Percentiles rank a stretch among this genome's conserved stretches.
Conservation (phyloP, 2,113 vertebrate genomes). For the Tichodroma muraria region DNA sequence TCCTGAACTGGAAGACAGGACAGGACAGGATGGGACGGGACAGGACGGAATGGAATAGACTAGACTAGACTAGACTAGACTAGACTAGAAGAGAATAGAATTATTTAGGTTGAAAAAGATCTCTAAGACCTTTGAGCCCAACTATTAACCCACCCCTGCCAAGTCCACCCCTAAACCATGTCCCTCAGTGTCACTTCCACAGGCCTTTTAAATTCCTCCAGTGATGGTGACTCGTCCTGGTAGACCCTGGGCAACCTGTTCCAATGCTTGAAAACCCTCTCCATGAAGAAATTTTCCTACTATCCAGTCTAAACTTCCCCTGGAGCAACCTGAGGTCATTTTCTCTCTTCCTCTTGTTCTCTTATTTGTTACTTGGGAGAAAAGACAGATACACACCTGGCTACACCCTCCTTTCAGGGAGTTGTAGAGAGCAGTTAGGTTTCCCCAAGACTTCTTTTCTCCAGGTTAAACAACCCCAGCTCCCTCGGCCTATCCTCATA, state of each 20-base stretch:
- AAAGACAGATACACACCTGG: not conserved
- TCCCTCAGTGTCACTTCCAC: not conserved
- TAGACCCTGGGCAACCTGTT: not conserved
- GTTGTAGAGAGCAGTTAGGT: not conserved
- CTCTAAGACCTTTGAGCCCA: not conserved
- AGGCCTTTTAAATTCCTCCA: not conserved
- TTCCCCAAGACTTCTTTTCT: not conserved
- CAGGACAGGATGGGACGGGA: not conserved
- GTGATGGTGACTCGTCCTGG: not conserved
- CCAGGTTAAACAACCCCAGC: not conserved
- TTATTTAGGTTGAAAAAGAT: not conserved
- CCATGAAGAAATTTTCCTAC: not conserved
- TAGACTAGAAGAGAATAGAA: not conserved
- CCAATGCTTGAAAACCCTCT: not conserved
- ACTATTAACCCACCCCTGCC: not conserved
- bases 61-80: too few relatives aligned
- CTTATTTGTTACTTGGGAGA: not conserved
- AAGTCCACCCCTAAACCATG: not conserved
- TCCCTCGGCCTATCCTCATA: not conserved
- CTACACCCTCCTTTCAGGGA: not conserved
- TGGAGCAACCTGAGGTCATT: not conserved
- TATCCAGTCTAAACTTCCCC: not conserved
- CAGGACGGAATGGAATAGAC: too few relatives aligned
- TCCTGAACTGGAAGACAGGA: not conserved
- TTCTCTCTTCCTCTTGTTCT: accelerated